A percentile compares a stretch with the other conserved stretches of the same genome.
Evolutionary conservation across 1,140 invertebrate genomes (phyloP).

Genomic region (Ptiloglossa arizonensis): DNA sequence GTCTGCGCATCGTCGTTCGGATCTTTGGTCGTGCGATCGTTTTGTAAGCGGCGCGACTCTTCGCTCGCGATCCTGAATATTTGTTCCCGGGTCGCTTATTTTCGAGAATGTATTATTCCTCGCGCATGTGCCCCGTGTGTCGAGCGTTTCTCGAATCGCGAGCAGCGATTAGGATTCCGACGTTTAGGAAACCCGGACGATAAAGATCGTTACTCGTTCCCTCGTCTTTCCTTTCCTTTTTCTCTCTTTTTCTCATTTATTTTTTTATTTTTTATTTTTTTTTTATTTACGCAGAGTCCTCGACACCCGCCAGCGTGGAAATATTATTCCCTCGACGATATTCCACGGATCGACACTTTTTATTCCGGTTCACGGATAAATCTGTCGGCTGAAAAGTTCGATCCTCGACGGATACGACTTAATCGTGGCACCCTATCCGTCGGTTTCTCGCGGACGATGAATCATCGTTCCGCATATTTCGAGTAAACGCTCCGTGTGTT

Average conservation of each 20-base stretch:
- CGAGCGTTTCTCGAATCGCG: no score
- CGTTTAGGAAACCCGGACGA: no score
- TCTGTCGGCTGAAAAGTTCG: conserved; percentile 9
- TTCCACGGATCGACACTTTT: not conserved
- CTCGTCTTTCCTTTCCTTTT: no score
- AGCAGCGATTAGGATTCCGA: no score
- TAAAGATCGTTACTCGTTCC: no score
- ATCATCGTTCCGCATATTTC: conserved; percentile 51
- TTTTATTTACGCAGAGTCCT: no score
- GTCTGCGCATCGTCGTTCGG: not conserved
- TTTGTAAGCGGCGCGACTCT: not conserved
- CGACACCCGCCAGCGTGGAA: no score
- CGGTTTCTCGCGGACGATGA: conserved; percentile 45
- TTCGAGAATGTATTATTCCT: not conserved
- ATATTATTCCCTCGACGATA: no score
- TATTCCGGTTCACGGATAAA: not conserved
- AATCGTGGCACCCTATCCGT: conserved; percentile 41
- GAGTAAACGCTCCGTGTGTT: not conserved
- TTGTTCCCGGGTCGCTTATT: not conserved
- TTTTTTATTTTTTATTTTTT: no score
- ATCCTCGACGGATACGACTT: conserved; percentile 39
- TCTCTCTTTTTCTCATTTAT: no score
- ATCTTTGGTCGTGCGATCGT: not conserved
- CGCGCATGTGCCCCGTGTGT: not conserved
- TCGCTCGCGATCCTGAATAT: no score